Conservation (phyloP, 2,113 vertebrate genomes). For the Oreamnos americanus region DNA sequence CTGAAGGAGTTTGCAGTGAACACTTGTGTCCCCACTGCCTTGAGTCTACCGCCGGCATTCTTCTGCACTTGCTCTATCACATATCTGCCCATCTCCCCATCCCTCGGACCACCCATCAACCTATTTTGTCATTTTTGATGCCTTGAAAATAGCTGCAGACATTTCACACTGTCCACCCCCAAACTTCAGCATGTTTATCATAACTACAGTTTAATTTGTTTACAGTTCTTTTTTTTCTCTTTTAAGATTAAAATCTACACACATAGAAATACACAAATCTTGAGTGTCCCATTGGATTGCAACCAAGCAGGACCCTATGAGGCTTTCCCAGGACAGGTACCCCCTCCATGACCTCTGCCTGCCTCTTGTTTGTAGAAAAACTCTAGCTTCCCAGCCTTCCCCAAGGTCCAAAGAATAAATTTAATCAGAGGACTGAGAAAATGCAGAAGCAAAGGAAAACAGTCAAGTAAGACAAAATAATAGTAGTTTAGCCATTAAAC, state of each 20-base stretch:
- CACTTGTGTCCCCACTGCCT: rapidly evolving
- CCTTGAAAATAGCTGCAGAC: rapidly evolving
- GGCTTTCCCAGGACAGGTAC: background rate
- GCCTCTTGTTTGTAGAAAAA: background rate
- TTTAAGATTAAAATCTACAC: background rate
- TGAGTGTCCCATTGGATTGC: background rate
- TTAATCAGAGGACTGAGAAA: background rate
- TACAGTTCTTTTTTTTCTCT: background rate
- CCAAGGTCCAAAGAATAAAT: background rate
- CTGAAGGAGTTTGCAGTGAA: background rate
- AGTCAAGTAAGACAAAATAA: background rate
- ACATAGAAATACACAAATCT: rapidly evolving
- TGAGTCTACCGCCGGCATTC: rapidly evolving
- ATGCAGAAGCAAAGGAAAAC: background rate
- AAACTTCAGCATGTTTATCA: rapidly evolving
- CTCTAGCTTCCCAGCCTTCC: background rate
- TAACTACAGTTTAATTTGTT: background rate
- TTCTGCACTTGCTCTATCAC: rapidly evolving
- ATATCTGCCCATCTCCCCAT: rapidly evolving
- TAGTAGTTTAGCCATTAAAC: background rate
- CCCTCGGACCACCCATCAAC: rapidly evolving
- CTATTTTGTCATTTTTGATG: rapidly evolving
- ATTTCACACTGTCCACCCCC: rapidly evolving
- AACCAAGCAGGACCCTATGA: background rate
- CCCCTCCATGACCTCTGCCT: background rate